Evolutionary conservation across 2,113 vertebrate genomes (phyloP).

Genomic region (Micromys minutus): DNA sequence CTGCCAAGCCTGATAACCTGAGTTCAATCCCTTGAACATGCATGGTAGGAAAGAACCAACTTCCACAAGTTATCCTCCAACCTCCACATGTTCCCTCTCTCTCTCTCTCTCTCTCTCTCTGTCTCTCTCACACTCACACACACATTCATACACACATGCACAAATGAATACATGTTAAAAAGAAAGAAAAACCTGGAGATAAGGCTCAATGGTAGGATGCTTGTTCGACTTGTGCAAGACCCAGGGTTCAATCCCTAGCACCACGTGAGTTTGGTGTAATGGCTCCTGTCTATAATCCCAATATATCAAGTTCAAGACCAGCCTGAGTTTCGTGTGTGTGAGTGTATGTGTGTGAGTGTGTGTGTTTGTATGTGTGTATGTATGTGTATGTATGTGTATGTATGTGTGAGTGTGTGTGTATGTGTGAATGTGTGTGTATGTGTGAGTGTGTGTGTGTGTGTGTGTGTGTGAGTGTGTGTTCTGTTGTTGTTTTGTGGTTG

Average conservation of each 20-base stretch:
- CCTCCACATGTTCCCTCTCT: not conserved
- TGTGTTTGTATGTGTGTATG: no score
- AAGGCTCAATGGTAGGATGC: not conserved
- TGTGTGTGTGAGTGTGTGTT: no score
- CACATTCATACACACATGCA: no score
- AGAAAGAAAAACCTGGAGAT: not conserved
- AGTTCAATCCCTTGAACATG: not conserved
- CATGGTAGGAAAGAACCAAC: not conserved
- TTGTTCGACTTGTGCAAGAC: not conserved
- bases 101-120: no score
- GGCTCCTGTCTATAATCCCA: not conserved
- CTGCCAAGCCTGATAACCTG: not conserved
- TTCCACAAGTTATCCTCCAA: not conserved
- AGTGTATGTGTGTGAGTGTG: not conserved
- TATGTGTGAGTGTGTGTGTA: no score
- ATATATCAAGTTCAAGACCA: not conserved
- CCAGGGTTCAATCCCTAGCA: not conserved
- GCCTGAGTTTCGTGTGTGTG: not conserved
- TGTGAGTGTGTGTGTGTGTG: no score
- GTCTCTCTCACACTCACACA: not conserved
- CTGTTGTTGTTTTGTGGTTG: not conserved
- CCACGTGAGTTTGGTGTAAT: not conserved
- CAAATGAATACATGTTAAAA: not conserved
- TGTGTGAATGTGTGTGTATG: no score
- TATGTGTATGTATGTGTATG: no score